Base-by-base conservation (phyloP, 1,140 invertebrate genomes). In the Chrysomallon squamiferum region DNA sequence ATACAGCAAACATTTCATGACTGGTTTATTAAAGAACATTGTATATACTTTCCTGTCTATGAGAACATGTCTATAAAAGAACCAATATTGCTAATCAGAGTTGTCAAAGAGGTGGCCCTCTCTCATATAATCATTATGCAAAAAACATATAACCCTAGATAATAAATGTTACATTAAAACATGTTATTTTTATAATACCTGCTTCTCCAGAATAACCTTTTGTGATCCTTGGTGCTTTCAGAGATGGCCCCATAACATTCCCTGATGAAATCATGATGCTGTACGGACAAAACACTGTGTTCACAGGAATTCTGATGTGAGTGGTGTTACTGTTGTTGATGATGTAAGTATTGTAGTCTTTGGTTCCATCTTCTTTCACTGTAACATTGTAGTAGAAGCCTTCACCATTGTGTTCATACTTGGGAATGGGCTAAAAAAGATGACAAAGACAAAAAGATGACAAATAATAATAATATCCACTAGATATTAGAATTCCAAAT, bases 151-250 rank as follows among this genome's bases (percentile, higher is more conserved):
- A n/a, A n/a, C n/a, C n/a, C n/a, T n/a, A n/a, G n/a, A n/a, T n/a
- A n/a, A n/a, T n/a, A n/a, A n/a, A n/a, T n/a, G n/a, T n/a, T n/a
- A n/a, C n/a, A n/a, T n/a, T n/a, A n/a, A n/a, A n/a, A n/a, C n/a
- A n/a, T n/a, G n/a, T n/a, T n/a, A n/a, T n/a, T 7, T 38, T 38
- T 38, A 38, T 15, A 15, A 15, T 59, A 78, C 76, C 57, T 57
- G 70, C 72, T 68, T 76, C 74, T 41, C 74, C 76, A 45, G 76
- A 74, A 58, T 69, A 70, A 22, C 72, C 76, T 15, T n/a, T 65
- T 0, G 72, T 20, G 18, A 47, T 20, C n/a, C 65, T 29, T 22
- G 68, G 65, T 9, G 43, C 38, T 7, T 11, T 22, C 18, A 47
- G 15, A 13, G 59, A 27, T 13, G 62, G 15, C 18, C 76, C 76